Evolutionary conservation across 2,888 invertebrate species (phyloP).

Genomic region (Cerastis leucographa): DNA sequence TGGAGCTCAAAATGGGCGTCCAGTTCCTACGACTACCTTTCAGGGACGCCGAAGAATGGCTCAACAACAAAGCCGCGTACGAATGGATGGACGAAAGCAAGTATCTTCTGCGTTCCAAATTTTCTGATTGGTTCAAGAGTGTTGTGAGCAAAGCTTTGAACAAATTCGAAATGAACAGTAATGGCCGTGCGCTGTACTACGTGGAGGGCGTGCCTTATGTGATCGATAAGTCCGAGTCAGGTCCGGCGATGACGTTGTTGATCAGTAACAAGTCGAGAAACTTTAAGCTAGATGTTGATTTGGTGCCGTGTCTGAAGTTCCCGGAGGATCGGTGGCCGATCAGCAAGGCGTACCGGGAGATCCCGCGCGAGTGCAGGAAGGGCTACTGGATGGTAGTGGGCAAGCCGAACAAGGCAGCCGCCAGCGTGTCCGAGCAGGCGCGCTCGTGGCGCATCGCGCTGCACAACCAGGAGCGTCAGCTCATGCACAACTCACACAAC

Average conservation of each 20-base stretch:
- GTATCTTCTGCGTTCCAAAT: slow-evolving; percentile 85
- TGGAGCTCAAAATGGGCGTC: slow-evolving; percentile 82
- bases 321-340: slow-evolving; percentile 84
- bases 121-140: slow-evolving; percentile 90
- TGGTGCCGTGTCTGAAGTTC: slow-evolving; percentile 89
- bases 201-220: slow-evolving; percentile 83
- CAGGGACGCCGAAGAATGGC: slow-evolving; percentile 75
- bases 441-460: slow-evolving; percentile 90
- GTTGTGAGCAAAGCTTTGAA: slow-evolving; percentile 84
- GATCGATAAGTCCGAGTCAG: slow-evolving; percentile 77
- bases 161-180: slow-evolving; percentile 60
- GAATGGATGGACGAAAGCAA: slow-evolving; percentile 82
- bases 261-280: slow-evolving; percentile 73
- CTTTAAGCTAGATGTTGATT: slow-evolving; percentile 86
- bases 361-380: slow-evolving; percentile 71
- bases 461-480: slow-evolving; percentile 87
- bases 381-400: slow-evolving; percentile 87
- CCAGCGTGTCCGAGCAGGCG: slow-evolving; percentile 61
- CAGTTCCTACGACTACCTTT: slow-evolving; percentile 77
- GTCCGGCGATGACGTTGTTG: slow-evolving; percentile 90
- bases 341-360: slow-evolving; percentile 68
- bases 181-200: slow-evolving; percentile 52
- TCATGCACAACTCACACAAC: slow-evolving; percentile 81
- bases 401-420: slow-evolving; percentile 76
- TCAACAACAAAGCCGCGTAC: slow-evolving; percentile 79